These are phyloP conservation scores for Haliclystus octoradiatus DNA, from an alignment of 30 jellyfish, hydroid and myxozoan genomes.

Conservation along the genomic window DNA sequence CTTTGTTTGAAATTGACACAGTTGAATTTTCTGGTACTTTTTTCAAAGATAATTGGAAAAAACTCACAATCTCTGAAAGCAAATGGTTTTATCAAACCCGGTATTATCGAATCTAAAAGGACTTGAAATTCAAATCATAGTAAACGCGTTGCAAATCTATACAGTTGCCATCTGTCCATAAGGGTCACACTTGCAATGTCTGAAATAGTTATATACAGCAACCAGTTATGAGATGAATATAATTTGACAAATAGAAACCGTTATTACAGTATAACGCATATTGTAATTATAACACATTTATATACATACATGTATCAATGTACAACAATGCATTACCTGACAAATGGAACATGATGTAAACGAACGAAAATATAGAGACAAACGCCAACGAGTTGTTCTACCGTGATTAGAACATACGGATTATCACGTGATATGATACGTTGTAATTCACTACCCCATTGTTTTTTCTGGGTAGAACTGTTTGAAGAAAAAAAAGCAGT, in stretches of 20 bases:
- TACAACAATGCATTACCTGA: constrained; percentile 34
- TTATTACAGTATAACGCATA: neutral
- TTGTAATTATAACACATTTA: neutral
- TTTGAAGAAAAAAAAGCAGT: constrained; percentile 5
- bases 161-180: no score
- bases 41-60: no score
- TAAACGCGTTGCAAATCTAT: no score
- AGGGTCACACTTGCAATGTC: no score
- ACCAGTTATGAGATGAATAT: neutral
- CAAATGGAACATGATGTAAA: constrained; percentile 77
- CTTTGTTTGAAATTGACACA: no score
- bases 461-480: constrained; percentile 87
- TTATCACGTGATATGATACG: constrained; percentile 84
- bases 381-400: constrained; percentile 98
- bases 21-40: no score
- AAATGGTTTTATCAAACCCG: no score
- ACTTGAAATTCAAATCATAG: no score
- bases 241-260: neutral
- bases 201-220: no score
- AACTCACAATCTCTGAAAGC: no score
- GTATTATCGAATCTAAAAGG: no score
- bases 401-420: constrained; percentile 75
- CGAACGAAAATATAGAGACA: constrained; percentile 86
- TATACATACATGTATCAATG: neutral
- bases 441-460: constrained; percentile 94